Conservation (phyloP, 2,888 invertebrate species). For the Pycnomerus fuliginosus region DNA sequence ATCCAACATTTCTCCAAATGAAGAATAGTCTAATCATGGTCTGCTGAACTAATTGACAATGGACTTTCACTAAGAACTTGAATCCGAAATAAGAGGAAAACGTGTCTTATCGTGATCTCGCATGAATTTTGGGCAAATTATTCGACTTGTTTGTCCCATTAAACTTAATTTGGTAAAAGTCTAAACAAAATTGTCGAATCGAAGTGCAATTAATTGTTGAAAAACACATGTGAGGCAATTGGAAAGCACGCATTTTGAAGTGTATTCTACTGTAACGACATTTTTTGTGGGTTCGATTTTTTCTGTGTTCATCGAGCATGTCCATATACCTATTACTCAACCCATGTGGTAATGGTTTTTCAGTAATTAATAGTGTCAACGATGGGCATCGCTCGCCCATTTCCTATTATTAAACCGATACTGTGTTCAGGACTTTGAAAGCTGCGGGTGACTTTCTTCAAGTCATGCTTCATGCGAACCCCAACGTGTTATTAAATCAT, state of each 20-base stretch:
- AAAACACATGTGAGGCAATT: conserved; percentile 26
- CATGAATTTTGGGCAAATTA: too few species aligned
- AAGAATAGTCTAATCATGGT: conserved; percentile 19
- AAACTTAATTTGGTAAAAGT: conserved; percentile 9
- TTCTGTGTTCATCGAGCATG: conserved; percentile 24
- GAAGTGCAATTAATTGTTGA: too few species aligned
- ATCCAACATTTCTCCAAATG: conserved; percentile 6
- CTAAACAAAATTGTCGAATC: conserved; percentile 6
- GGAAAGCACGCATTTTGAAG: conserved; percentile 30
- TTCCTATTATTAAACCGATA: too few species aligned
- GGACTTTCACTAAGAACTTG: conserved; percentile 18
- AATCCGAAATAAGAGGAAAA: conserved; percentile 6
- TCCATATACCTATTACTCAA: too few species aligned
- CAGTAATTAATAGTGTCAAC: conserved; percentile 13
- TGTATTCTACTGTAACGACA: conserved; percentile 35
- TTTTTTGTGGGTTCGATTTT: conserved; percentile 17
- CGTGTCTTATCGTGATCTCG: conserved; percentile 1
- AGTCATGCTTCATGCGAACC: too few species aligned
- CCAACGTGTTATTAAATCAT: too few species aligned
- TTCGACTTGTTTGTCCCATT: conserved; percentile 12
- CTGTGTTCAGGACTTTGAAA: too few species aligned
- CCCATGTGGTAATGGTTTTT: too few species aligned
- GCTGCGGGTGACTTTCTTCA: too few species aligned
- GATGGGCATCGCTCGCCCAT: too few species aligned
- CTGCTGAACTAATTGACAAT: conserved; percentile 21